These are phyloP conservation scores for Chironomus tepperi DNA, from an alignment of 1,140 invertebrate genomes.

Conservation along the genomic window DNA sequence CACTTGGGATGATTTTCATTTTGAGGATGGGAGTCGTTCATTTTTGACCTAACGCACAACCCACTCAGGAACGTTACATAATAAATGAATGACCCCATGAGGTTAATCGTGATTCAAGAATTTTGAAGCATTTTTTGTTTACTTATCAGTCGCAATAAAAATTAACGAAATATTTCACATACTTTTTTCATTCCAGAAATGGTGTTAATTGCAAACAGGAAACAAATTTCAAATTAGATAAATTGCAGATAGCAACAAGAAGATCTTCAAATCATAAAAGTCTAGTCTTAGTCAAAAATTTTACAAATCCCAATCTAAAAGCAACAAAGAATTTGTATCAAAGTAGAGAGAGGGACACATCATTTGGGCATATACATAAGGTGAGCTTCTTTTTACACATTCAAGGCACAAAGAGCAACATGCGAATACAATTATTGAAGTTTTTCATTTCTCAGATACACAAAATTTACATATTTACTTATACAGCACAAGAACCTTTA, in stretches of 20 bases:
- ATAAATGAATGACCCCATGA: too few species aligned
- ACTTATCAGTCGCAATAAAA: too few species aligned
- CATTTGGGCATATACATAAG: conserved; percentile 1
- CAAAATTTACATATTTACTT: not conserved
- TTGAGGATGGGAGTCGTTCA: too few species aligned
- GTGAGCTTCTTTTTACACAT: not conserved
- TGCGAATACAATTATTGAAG: not conserved
- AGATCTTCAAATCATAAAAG: not conserved
- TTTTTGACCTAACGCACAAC: too few species aligned
- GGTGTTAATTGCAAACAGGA: not conserved
- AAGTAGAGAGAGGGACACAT: not conserved
- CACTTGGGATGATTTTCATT: too few species aligned
- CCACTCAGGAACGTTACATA: too few species aligned
- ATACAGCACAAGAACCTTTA: not conserved
- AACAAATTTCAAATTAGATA: not conserved
- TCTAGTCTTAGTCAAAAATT: not conserved
- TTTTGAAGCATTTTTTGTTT: too few species aligned
- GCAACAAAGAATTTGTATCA: not conserved
- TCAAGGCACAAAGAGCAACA: not conserved
- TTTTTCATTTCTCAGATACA: not conserved
- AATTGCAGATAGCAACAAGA: not conserved
- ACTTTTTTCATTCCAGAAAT: not conserved
- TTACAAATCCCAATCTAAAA: not conserved
- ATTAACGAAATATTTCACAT: not conserved
- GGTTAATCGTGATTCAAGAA: too few species aligned